Evolutionary conservation across 2,888 invertebrate species (phyloP).

Genomic region (Polymixis flavicincta): DNA sequence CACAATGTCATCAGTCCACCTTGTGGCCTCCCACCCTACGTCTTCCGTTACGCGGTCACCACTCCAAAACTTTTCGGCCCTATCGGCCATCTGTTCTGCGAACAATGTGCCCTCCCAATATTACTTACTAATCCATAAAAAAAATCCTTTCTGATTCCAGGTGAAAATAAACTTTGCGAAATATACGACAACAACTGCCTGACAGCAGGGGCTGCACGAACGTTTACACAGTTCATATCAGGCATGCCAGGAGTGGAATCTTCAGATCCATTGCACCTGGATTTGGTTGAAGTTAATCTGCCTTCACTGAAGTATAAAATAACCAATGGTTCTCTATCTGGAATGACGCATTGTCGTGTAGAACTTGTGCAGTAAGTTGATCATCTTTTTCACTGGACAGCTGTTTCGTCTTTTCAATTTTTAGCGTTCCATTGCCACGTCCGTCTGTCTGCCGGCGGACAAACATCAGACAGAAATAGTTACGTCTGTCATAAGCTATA

Average conservation of each 20-base stretch:
- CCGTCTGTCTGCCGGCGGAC: neutral
- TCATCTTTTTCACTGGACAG: neutral
- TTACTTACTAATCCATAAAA: neutral
- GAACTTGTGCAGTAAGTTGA: conserved; percentile 38
- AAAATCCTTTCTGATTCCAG: conserved; percentile 4
- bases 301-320: conserved; percentile 21
- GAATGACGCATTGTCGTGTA: conserved; percentile 27
- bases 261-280: conserved; percentile 27
- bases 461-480: too few relatives aligned
- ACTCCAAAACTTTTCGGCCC: too few relatives aligned
- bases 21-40: too few relatives aligned
- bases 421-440: neutral
- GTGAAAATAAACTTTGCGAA: conserved; percentile 18
- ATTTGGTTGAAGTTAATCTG: neutral
- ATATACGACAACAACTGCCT: conserved; percentile 21
- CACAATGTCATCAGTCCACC: too few relatives aligned
- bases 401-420: neutral
- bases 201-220: neutral
- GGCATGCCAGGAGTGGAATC: conserved; percentile 25
- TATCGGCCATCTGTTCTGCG: too few relatives aligned
- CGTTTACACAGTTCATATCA: neutral
- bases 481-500: too few relatives aligned
- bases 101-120: too few relatives aligned
- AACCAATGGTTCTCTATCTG: conserved; percentile 15
- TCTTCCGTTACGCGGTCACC: too few relatives aligned